Evolutionary conservation across 2,797 vertebrate genomes (phyloP).

Genomic region (Rhynchonycteris naso): DNA sequence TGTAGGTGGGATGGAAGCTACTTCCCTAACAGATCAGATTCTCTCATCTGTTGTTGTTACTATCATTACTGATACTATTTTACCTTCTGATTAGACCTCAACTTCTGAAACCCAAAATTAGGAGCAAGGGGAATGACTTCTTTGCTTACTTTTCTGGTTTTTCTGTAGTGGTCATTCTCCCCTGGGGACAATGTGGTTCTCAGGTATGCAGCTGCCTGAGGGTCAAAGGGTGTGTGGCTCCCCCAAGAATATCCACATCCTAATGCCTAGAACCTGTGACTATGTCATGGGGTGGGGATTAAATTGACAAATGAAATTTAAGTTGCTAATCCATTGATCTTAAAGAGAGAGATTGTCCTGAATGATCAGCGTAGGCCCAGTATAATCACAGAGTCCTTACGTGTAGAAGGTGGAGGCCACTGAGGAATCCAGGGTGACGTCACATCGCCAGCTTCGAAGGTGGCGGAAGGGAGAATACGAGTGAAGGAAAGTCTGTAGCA

Average conservation of each 20-base stretch:
- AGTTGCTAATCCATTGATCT: neutral
- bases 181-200: neutral
- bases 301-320: neutral
- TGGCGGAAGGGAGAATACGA: neutral
- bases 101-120: neutral
- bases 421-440: rapidly evolving
- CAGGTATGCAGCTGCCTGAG: neutral
- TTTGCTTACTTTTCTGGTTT: neutral
- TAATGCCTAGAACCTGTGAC: neutral
- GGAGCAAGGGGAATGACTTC: no score
- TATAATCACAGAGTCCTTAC: neutral
- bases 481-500: neutral
- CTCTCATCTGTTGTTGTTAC: neutral
- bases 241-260: neutral
- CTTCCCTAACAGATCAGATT: neutral
- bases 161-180: neutral
- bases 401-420: neutral
- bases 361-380: neutral
- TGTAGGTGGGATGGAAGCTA: neutral
- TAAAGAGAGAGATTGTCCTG: neutral
- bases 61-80: neutral
- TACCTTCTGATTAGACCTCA: neutral
- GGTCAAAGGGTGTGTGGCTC: neutral
- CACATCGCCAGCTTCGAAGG: neutral
- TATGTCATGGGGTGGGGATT: neutral